Evolutionary conservation across 1,140 invertebrate genomes (phyloP).

Genomic region (Pollicipes pollicipes): DNA sequence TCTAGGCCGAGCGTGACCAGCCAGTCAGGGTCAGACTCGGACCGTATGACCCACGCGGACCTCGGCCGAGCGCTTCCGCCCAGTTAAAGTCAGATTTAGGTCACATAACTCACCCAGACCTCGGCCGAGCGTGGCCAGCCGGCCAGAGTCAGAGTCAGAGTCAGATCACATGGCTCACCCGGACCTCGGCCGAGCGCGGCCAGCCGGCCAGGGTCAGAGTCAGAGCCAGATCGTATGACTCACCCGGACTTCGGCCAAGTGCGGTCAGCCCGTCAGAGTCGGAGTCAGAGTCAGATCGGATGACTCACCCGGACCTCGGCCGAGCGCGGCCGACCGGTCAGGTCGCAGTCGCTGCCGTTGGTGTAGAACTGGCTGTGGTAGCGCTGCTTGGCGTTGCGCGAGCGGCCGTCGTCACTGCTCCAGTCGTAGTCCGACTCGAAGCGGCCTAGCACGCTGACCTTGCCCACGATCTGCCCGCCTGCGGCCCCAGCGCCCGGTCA

Average conservation of each 20-base stretch:
- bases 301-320: conserved; percentile 32
- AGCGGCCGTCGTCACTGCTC: conserved; percentile 23
- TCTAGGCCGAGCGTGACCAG: too few species aligned
- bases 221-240: too few species aligned
- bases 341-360: conserved; percentile 32
- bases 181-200: conserved; percentile 28
- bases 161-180: conserved; percentile 18
- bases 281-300: conserved; percentile 15
- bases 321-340: conserved; percentile 26
- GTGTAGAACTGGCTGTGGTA: conserved; percentile 33
- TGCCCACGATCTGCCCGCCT: conserved; percentile 18
- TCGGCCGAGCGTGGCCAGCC: conserved; percentile 4
- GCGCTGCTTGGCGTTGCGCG: conserved; percentile 19
- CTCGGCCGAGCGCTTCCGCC: too few species aligned
- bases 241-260: conserved; percentile 2
- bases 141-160: too few species aligned
- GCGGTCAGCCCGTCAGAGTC: too few species aligned
- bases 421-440: conserved; percentile 33
- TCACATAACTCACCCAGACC: conserved; percentile 13
- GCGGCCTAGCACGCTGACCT: conserved; percentile 29
- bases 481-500: too few species aligned
- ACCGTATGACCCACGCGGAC: too few species aligned
- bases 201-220: conserved; percentile 27
- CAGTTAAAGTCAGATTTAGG: too few species aligned
- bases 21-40: too few species aligned